Conservation (phyloP, 2,113 vertebrate genomes). For the Tinamus guttatus region DNA sequence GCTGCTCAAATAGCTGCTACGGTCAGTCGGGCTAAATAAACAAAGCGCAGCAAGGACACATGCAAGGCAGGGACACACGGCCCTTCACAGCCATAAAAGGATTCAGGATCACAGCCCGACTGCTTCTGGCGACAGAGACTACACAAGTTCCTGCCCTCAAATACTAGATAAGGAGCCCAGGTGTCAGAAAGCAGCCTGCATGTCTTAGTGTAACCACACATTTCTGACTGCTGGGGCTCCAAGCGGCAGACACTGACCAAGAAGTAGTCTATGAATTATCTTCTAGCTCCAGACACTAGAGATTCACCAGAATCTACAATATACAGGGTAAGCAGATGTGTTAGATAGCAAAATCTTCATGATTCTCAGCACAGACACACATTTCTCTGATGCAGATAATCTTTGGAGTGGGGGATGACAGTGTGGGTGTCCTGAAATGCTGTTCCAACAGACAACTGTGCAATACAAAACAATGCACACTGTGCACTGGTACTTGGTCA, state of each 20-base stretch:
- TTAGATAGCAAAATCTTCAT: background rate
- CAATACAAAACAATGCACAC: background rate
- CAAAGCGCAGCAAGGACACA: background rate
- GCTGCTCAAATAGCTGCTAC: slow-evolving; percentile 27
- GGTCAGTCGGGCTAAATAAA: background rate
- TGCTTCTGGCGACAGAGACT: background rate
- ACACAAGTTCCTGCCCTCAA: background rate
- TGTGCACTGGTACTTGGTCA: too few relatives aligned
- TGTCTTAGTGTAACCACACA: background rate
- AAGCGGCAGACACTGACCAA: background rate
- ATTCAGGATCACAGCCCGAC: background rate
- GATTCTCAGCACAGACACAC: background rate
- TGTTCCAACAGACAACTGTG: background rate
- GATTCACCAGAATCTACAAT: background rate
- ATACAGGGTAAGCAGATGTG: background rate
- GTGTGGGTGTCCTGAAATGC: background rate
- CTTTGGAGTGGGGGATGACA: background rate
- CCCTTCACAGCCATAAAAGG: background rate
- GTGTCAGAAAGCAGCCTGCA: background rate
- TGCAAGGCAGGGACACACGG: background rate
- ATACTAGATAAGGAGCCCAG: background rate
- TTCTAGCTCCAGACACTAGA: background rate
- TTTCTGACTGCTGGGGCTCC: background rate
- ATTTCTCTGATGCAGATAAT: background rate
- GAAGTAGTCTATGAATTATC: fast-evolving